Evolutionary conservation across 2,888 invertebrate genomes (phyloP).

Genomic region (Zonitis immaculata): DNA sequence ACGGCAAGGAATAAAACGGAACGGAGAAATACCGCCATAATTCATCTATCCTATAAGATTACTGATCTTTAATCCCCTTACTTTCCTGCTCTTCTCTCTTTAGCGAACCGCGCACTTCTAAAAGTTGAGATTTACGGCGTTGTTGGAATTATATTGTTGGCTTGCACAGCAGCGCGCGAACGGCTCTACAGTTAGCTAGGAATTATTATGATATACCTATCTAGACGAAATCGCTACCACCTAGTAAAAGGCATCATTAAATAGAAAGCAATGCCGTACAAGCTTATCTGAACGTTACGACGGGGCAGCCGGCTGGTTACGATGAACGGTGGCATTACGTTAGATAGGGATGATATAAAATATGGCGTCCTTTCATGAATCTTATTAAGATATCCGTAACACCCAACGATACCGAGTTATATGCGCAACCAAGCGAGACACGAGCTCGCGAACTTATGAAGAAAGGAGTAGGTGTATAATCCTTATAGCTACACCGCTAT

Average conservation of each 20-base stretch:
- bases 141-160: slow-evolving; percentile 63
- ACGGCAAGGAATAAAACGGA: slow-evolving; percentile 40
- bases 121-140: slow-evolving; percentile 69
- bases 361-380: slow-evolving; percentile 80
- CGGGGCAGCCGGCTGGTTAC: slow-evolving; percentile 36
- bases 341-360: slow-evolving; percentile 64
- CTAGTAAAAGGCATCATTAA: slow-evolving; percentile 45
- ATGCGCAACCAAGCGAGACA: slow-evolving; percentile 37
- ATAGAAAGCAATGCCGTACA: slow-evolving; percentile 34
- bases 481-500: slow-evolving; percentile 52
- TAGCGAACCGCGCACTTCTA: slow-evolving; percentile 51
- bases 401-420: slow-evolving; percentile 53
- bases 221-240: slow-evolving; percentile 49
- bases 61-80: slow-evolving; percentile 72
- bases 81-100: slow-evolving; percentile 53
- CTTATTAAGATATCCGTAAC: slow-evolving; percentile 72
- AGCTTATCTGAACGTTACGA: slow-evolving; percentile 40
- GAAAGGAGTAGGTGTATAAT: slow-evolving; percentile 54
- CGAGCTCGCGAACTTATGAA: slow-evolving; percentile 50
- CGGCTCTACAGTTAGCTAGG: slow-evolving; percentile 48
- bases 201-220: slow-evolving; percentile 55
- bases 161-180: slow-evolving; percentile 46
- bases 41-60: slow-evolving; percentile 67
- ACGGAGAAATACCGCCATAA: slow-evolving; percentile 57
- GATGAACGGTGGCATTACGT: slow-evolving; percentile 43